Percentiles rank a stretch among this genome's conserved stretches.
Conservation (phyloP, 2,113 vertebrate species). For the Bettongia penicillata region DNA sequence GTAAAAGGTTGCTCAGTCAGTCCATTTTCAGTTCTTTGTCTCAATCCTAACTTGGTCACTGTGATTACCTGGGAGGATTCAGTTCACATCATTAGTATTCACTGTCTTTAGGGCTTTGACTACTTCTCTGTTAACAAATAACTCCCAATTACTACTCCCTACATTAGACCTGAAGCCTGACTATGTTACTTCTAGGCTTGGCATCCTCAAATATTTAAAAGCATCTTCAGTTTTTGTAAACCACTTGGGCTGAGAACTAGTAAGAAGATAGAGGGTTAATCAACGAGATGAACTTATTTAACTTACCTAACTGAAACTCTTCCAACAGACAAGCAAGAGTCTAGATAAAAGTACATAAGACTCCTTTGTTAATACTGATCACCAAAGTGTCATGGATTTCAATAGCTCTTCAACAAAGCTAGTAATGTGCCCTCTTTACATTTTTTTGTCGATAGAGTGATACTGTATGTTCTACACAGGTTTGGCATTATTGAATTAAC, state of each 20-base stretch:
- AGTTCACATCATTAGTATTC: conserved; percentile 8
- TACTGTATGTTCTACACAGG: not conserved
- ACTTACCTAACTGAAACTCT: conserved; percentile 42
- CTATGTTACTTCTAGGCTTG: conserved; percentile 52
- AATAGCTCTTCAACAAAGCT: not conserved
- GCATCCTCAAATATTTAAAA: conserved; percentile 67
- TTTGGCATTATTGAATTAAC: not conserved
- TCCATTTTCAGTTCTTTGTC: not conserved
- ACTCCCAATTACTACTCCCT: conserved; percentile 50
- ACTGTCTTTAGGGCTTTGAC: conserved; percentile 35
- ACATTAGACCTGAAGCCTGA: conserved; percentile 42
- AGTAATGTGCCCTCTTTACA: not conserved
- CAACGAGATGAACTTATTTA: conserved; percentile 36
- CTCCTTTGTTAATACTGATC: not conserved
- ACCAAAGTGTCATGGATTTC: not conserved
- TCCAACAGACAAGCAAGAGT: not conserved
- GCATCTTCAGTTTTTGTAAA: conserved; percentile 9
- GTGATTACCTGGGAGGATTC: conserved; percentile 29
- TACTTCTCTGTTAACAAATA: conserved; percentile 20
- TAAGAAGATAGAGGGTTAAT: conserved; percentile 49
- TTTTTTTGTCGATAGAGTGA: not conserved
- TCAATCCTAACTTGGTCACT: conserved; percentile 1
- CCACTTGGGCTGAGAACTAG: conserved; percentile 39
- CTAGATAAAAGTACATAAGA: not conserved
- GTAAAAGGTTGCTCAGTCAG: not conserved